These are phyloP conservation scores for Sinocyclocheilus anshuiensis DNA, from an alignment of 2,113 vertebrate species.

Conservation along the genomic window DNA sequence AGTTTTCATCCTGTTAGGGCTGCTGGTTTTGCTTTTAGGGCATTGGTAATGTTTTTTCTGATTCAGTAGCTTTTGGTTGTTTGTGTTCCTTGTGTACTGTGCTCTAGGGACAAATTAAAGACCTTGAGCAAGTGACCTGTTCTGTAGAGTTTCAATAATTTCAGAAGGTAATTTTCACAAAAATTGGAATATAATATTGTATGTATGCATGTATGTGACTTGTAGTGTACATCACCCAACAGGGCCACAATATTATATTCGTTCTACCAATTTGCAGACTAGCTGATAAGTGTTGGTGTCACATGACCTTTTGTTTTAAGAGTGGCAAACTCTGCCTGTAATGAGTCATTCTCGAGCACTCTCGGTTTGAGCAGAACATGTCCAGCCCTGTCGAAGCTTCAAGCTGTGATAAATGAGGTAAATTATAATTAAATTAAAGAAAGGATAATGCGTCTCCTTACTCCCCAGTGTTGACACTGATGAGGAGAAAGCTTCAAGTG, in stretches of 20 bases:
- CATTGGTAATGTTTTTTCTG: constrained; percentile 2
- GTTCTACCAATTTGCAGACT: background rate
- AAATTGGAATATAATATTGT: background rate
- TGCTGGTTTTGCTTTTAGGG: background rate
- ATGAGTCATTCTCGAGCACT: background rate
- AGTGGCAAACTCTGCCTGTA: background rate
- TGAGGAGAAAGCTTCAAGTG: background rate
- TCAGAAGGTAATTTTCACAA: background rate
- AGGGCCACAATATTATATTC: background rate
- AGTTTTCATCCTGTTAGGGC: background rate
- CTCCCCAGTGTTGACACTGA: background rate
- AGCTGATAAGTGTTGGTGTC: background rate
- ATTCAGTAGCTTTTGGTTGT: background rate
- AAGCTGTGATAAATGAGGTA: background rate
- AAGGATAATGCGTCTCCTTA: background rate
- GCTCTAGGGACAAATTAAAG: background rate
- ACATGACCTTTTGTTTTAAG: constrained; percentile 14
- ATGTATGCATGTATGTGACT: no score
- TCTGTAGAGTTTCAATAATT: background rate
- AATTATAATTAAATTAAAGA: constrained; percentile 26
- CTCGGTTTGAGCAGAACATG: background rate
- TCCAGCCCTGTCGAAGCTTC: background rate
- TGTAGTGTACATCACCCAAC: background rate
- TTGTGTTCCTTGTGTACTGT: background rate
- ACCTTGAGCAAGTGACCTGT: background rate